A percentile compares a stretch with the other conserved stretches of the same genome.
phyloP scores from a whole-genome alignment of 1,140 invertebrate genomes.

The Pygmarrhopalites habei region DNA sequence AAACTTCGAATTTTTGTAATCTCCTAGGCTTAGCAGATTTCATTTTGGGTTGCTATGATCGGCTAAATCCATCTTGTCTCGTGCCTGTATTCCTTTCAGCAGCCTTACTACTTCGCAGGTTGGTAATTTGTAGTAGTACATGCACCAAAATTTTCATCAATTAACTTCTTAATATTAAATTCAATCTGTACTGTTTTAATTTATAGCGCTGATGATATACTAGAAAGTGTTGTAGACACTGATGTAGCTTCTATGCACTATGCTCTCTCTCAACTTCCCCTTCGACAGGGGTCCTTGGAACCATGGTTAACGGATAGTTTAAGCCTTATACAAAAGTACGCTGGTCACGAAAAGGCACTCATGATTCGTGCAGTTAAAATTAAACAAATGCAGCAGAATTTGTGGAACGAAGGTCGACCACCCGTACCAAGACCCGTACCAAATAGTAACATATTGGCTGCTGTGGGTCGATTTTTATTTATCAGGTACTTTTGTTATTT shows the following conservation, averaged over 20 bases:
- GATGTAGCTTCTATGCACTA: slow-evolving; percentile 38
- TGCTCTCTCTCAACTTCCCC: slow-evolving; percentile 28
- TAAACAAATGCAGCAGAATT: slow-evolving; percentile 23
- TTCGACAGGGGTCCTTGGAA: slow-evolving; percentile 21
- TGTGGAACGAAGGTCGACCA: slow-evolving; percentile 35
- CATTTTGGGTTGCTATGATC: slow-evolving; percentile 27
- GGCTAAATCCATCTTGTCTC: slow-evolving; percentile 24
- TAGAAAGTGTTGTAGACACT: slow-evolving; percentile 15
- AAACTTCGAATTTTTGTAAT: slow-evolving; percentile 6
- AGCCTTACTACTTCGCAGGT: slow-evolving; percentile 29
- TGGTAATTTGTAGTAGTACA: too few relatives aligned
- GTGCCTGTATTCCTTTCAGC: slow-evolving; percentile 35
- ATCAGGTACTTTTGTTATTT: too few relatives aligned
- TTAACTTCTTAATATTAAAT: too few relatives aligned
- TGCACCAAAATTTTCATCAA: too few relatives aligned
- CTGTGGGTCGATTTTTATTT: slow-evolving; percentile 29
- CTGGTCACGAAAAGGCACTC: slow-evolving; percentile 22
- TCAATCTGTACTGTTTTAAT: too few relatives aligned
- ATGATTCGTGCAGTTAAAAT: slow-evolving; percentile 29
- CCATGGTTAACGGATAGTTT: slow-evolving; percentile 34
- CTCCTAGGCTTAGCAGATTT: slow-evolving; percentile 35
- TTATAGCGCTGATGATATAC: slow-evolving; percentile 24
- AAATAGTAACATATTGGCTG: slow-evolving; percentile 3
- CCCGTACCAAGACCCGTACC: slow-evolving; percentile 10
- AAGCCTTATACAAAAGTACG: slow-evolving; percentile 30